Conservation (phyloP, 30 jellyfish, hydroid and myxozoan species). For the Hydractinia symbiolongicarpus region DNA sequence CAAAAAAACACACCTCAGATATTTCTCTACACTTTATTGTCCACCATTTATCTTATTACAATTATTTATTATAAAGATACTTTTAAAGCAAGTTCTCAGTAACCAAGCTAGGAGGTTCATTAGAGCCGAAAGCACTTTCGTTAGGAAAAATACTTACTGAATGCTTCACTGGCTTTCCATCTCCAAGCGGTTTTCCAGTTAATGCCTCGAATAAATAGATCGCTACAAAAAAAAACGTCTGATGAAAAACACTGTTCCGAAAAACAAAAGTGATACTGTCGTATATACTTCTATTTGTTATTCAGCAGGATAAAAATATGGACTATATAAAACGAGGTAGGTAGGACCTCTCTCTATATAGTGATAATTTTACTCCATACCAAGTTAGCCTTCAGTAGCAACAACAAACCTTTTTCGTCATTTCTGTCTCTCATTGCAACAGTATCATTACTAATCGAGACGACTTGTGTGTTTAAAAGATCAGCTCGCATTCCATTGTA, state of each 20-base stretch:
- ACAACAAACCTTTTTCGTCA: slow-evolving; percentile 71
- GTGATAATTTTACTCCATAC: no score
- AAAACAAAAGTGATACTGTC: neutral
- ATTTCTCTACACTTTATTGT: no score
- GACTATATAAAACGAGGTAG: no score
- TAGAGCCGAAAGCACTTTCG: no score
- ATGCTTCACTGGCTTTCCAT: slow-evolving; percentile 91
- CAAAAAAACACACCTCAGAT: no score
- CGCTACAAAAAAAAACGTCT: slow-evolving; percentile 34
- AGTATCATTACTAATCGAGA: slow-evolving; percentile 81
- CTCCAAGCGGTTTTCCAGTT: slow-evolving; percentile 95
- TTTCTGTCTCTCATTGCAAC: slow-evolving; percentile 80
- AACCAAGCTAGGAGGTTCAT: no score
- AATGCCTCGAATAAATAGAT: slow-evolving; percentile 83
- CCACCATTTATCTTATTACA: no score
- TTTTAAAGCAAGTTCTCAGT: no score
- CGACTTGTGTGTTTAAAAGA: slow-evolving; percentile 59
- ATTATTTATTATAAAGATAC: no score
- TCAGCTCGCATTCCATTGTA: slow-evolving; percentile 87
- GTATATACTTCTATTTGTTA: neutral
- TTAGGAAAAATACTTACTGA: slow-evolving; percentile 37
- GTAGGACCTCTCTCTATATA: no score
- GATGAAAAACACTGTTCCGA: no score
- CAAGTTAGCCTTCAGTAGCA: neutral
- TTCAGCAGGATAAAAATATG: no score